phyloP scores from a whole-genome alignment of 2,888 invertebrate genomes.

The Oscheius onirici region DNA sequence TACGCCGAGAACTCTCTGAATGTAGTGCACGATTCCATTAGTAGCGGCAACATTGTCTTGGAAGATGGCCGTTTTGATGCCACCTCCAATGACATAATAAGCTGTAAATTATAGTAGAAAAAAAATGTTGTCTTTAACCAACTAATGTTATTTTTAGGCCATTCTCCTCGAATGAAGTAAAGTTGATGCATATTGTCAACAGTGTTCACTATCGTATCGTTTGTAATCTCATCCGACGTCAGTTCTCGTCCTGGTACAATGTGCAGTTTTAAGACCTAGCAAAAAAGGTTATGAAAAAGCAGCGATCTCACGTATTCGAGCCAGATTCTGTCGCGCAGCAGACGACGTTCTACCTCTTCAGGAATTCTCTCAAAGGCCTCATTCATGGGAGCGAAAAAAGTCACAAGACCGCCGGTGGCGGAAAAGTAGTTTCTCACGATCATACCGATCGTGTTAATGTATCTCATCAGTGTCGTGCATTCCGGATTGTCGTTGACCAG shows the following conservation, averaged over 20 bases:
- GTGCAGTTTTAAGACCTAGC: constrained; percentile 70
- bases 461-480: constrained; percentile 69
- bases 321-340: constrained; percentile 71
- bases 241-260: constrained; percentile 71
- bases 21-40: constrained; percentile 72
- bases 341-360: constrained; percentile 69
- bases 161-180: constrained; percentile 70
- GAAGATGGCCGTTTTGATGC: constrained; percentile 69
- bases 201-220: constrained; percentile 71
- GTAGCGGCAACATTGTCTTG: constrained; percentile 71
- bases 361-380: constrained; percentile 72
- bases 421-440: constrained; percentile 67
- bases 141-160: constrained; percentile 72
- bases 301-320: constrained; percentile 68
- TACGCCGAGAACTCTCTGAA: constrained; percentile 71
- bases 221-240: constrained; percentile 70
- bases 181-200: constrained; percentile 70
- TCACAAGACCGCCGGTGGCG: constrained; percentile 67
- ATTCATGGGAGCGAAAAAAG: constrained; percentile 72
- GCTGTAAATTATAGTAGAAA: constrained; percentile 50
- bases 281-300: too few species aligned
- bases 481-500: constrained; percentile 65
- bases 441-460: constrained; percentile 71
- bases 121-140: constrained; percentile 39
- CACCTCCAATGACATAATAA: constrained; percentile 72